Evolutionary conservation across 2,113 vertebrate species (phyloP), one percentile per base, ranked within the genome.

Genomic region (Protomyctophum bolini): DNA sequence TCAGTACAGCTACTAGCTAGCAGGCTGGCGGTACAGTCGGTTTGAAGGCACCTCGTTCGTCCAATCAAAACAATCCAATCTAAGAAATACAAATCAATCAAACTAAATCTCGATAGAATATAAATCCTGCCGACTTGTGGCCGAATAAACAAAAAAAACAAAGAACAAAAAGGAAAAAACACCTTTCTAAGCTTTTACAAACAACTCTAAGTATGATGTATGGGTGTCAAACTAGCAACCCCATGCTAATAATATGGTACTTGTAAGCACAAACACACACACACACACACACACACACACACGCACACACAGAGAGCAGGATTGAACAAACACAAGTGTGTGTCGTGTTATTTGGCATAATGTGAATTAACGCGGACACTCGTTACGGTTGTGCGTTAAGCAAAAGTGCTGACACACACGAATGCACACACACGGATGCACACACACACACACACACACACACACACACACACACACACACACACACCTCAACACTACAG

Each of bases 241-340:
- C 29, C 10, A 50, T 21, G 61, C 63, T 64, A 75, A 80, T 4
- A 21, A 33, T 66, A 21, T 54, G 58, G 11, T 61, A 28, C 7
- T 2, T n/a, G 62, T 8, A 3, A 48, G 45, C 55, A 61, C 51
- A 4, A n/a, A 76, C 62, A 63, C 66, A 56, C 66, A 59, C 68
- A 68, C 79, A 60, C 11, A 7, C 10, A 41, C 29, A 11, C 8
- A 59, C 41, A 41, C 46, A 59, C 54, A 10, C 11, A 56, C 60
- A 55, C 69, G 56, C n/a, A 56, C 57, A 66, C 69, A 77, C 58
- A 58, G 57, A 84, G 64, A 85, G 76, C 73, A 79, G 73, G 73
- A 76, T 15, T 70, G 45, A 66, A 55, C 71, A 63, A 49, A 72
- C 72, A 77, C 48, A 61, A 8, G 65, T 33, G 74, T 75, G 70